Evolutionary conservation across 2,797 vertebrate species (phyloP), one percentile per base, ranked within the genome.

Genomic region (Melanotaenia maccullochi): DNA sequence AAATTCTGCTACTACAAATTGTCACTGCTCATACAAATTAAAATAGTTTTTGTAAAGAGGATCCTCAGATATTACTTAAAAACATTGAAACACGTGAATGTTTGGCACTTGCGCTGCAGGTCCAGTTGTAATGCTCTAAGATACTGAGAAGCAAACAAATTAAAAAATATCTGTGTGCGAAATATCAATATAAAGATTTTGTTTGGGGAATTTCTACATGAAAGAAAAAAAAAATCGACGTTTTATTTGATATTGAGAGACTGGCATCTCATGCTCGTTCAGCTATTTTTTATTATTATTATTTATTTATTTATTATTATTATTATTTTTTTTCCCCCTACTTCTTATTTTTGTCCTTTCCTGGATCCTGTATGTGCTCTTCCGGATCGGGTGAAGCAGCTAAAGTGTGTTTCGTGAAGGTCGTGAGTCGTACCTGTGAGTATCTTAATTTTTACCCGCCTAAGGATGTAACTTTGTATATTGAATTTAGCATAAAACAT

Each of bases 391-490:
- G 60, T 28, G 8, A 24, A 14, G n/a, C 40, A 57, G 33, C 55
- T 44, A 33, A 35, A 9, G 28, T 5, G 22, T 61, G 63, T 52
- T 73, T 38, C 38, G 71, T 93, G 93, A 94, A 94, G 93, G 93
- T 94, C 92, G 93, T 78, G 68, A 82, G 58, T 71, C 40, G 4
- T 56, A 79, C 44, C 30, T 54, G 89, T 91, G 70, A 90, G 89
- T 90, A 65, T 84, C 11, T 58, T 9, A 9, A n/a, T 14, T n/a
- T 20, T 2, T 4, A 2, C 0, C 30, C 30, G 3, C 30, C 30
- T 14, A 8, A 4, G 13, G 0, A 0, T 25, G 40, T 0, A 32
- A 4, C 0, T 3, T 0, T 5, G 0, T 40, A 1, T 0, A 0
- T 7, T 32, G 1, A 2, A 4, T 52, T 42, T 0, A 1, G 0